Conservation (phyloP, 2,113 vertebrate species). For the Columbina picui region DNA sequence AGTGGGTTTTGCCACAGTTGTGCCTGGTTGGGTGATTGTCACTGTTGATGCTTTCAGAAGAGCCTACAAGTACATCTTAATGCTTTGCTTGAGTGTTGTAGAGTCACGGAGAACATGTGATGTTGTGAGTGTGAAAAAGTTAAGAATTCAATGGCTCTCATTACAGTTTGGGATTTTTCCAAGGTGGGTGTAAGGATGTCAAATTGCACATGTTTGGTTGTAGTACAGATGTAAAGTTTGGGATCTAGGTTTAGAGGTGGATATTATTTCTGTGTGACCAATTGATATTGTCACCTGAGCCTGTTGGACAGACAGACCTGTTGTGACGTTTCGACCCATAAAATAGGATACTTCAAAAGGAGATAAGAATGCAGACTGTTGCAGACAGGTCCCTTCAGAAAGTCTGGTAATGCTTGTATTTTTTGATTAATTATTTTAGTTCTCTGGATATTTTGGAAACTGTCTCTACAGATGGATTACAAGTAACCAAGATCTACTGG, state of each 20-base stretch:
- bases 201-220: neutral
- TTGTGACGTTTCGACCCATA: neutral
- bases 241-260: neutral
- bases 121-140: neutral
- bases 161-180: neutral
- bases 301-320: neutral
- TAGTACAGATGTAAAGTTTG: neutral
- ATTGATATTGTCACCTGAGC: neutral
- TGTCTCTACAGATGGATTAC: constrained; percentile 57
- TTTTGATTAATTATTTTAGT: constrained; percentile 55
- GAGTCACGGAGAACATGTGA: neutral
- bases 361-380: neutral
- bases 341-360: neutral
- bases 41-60: neutral
- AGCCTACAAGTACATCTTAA: neutral
- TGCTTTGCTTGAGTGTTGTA: neutral
- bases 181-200: neutral
- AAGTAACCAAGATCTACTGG: constrained; percentile 53
- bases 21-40: neutral
- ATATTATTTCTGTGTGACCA: neutral
- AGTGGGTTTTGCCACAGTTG: neutral
- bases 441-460: constrained; percentile 69
- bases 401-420: constrained; percentile 26
- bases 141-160: neutral
- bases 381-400: constrained; percentile 1